These are phyloP conservation scores for Sminthurides aquaticus DNA, from an alignment of 2,888 invertebrate genomes.

Conservation along the genomic window DNA sequence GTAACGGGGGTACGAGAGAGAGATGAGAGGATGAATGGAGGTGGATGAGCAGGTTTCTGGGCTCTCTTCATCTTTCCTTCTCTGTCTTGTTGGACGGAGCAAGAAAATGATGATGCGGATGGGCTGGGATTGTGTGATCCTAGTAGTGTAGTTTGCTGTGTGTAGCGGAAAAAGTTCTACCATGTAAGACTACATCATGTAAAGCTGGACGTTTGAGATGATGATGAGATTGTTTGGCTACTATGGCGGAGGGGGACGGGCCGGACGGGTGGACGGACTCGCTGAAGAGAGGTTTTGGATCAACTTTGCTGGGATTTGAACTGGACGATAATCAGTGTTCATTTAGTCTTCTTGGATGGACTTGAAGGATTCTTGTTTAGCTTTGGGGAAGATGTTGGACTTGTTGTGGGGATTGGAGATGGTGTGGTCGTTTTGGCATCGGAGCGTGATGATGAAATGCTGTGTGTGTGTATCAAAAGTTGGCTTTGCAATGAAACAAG, in stretches of 20 bases:
- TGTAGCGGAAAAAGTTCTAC: too few relatives aligned
- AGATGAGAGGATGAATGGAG: constrained; percentile 19
- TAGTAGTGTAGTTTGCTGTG: too few relatives aligned
- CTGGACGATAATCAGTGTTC: constrained; percentile 16
- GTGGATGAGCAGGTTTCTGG: constrained; percentile 20
- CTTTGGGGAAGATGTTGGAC: background rate
- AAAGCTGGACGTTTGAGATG: background rate
- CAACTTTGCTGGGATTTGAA: background rate
- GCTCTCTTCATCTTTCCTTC: background rate
- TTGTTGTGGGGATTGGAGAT: background rate
- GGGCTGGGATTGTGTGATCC: too few relatives aligned
- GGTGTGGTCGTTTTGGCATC: background rate
- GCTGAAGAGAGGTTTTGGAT: background rate
- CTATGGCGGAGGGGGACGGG: background rate
- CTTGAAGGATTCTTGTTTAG: background rate
- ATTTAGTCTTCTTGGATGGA: background rate
- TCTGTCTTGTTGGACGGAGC: too few relatives aligned
- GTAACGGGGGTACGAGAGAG: too few relatives aligned
- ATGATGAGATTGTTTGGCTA: background rate
- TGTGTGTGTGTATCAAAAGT: background rate
- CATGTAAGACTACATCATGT: too few relatives aligned
- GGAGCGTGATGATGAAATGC: background rate
- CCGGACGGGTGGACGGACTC: background rate
- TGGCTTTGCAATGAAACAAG: too few relatives aligned
- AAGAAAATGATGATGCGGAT: too few relatives aligned